These are phyloP conservation scores for Eurypyga helias DNA, from an alignment of 2,113 vertebrate species.

Conservation along the genomic window DNA sequence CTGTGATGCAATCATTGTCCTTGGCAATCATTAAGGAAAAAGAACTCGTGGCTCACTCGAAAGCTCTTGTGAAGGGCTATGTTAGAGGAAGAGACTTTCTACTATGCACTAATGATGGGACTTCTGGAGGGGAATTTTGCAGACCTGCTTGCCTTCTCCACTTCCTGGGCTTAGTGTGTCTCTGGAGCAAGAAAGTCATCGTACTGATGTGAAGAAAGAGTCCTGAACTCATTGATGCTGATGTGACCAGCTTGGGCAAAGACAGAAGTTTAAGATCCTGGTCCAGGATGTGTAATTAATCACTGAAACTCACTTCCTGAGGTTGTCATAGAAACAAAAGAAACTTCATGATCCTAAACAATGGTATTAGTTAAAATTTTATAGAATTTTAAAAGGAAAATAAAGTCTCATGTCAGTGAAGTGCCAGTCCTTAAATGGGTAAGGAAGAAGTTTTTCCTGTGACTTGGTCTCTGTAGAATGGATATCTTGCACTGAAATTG, in stretches of 20 bases:
- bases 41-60: not conserved
- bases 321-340: not conserved
- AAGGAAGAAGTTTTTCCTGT: not conserved
- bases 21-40: slow-evolving; percentile 21
- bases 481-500: not conserved
- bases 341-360: not conserved
- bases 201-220: not conserved
- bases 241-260: not conserved
- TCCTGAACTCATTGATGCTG: not conserved
- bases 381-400: not conserved
- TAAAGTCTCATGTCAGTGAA: not conserved
- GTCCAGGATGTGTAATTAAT: not conserved
- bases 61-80: not conserved
- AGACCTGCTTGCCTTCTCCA: not conserved
- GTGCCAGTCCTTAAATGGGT: not conserved
- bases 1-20: slow-evolving; percentile 6
- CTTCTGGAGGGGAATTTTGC: not conserved
- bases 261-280: not conserved
- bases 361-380: not conserved
- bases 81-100: not conserved
- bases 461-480: accelerated
- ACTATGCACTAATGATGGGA: not conserved
- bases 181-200: not conserved
- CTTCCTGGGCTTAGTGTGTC: not conserved
- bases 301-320: not conserved